Conservation (phyloP, 1,140 invertebrate genomes). For the Matsumurasca onukii region DNA sequence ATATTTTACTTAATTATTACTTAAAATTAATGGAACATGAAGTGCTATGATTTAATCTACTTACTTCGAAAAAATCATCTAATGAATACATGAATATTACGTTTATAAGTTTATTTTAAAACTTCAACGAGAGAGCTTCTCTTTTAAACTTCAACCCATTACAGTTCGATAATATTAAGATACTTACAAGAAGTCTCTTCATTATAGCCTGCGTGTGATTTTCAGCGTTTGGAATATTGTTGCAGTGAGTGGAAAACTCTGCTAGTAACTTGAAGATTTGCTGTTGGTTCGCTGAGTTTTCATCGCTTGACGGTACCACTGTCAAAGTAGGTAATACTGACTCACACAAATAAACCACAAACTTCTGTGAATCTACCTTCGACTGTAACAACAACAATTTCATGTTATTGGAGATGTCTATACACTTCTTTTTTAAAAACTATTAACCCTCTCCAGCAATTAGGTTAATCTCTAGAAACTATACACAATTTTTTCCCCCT, state of each 20-base stretch:
- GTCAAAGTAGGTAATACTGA: constrained; percentile 70
- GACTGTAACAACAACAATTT: constrained; percentile 59
- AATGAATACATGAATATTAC: no score
- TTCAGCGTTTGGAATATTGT: constrained; percentile 71
- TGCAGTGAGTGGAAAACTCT: constrained; percentile 76
- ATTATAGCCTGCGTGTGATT: constrained; percentile 74
- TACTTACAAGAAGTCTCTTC: constrained; percentile 74
- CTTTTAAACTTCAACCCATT: no score
- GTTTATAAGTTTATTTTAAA: no score
- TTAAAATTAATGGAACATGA: no score
- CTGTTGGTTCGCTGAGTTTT: constrained; percentile 70
- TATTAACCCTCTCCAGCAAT: no score
- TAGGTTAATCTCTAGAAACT: no score
- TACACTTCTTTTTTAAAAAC: neutral
- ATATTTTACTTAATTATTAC: no score
- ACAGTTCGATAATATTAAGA: constrained; percentile 34
- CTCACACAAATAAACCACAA: constrained; percentile 84
- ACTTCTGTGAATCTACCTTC: constrained; percentile 83
- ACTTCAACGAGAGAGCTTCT: no score
- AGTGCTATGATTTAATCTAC: no score
- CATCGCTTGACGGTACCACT: constrained; percentile 43
- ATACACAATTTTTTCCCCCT: no score
- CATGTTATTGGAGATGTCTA: neutral
- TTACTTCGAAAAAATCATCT: no score
- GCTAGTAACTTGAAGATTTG: constrained; percentile 86